Evolutionary conservation across 2,113 vertebrate species (phyloP).

Genomic region (Notarius lentiginosus): DNA sequence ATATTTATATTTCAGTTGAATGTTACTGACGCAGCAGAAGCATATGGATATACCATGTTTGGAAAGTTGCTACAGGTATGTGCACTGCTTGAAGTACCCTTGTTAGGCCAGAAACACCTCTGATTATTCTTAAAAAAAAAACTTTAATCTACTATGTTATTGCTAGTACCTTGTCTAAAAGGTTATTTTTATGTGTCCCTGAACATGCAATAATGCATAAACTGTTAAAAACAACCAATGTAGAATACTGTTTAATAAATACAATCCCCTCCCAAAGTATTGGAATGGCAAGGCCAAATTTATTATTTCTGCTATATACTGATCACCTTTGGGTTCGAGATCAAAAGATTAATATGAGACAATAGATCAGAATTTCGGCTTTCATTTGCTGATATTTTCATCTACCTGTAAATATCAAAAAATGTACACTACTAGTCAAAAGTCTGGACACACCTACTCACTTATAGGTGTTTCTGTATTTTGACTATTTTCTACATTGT

Average conservation of each 20-base stretch:
- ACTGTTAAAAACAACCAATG: background rate
- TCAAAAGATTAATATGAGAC: background rate
- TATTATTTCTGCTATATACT: background rate
- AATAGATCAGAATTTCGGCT: background rate
- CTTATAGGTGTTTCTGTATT: too few relatives aligned
- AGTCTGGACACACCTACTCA: too few relatives aligned
- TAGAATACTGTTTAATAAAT: background rate
- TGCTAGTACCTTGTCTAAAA: background rate
- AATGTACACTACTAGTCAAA: background rate
- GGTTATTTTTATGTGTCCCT: background rate
- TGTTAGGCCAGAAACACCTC: background rate
- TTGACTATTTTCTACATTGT: too few relatives aligned
- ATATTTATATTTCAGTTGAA: slow-evolving; percentile 74
- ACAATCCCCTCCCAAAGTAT: background rate
- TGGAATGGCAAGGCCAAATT: background rate
- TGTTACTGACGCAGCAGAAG: slow-evolving; percentile 70
- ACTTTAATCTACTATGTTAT: background rate
- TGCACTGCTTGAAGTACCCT: background rate
- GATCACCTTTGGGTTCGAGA: background rate
- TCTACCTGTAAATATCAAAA: background rate
- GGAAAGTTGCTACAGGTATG: slow-evolving; percentile 83
- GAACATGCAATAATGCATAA: background rate
- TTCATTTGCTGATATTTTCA: background rate
- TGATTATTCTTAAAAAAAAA: background rate
- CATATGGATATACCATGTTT: slow-evolving; percentile 85